A percentile compares a stretch with the other conserved stretches of the same genome.
These are phyloP conservation scores for Lepus townsendii DNA, from an alignment of 2,797 vertebrate species.

Conservation along the genomic window DNA sequence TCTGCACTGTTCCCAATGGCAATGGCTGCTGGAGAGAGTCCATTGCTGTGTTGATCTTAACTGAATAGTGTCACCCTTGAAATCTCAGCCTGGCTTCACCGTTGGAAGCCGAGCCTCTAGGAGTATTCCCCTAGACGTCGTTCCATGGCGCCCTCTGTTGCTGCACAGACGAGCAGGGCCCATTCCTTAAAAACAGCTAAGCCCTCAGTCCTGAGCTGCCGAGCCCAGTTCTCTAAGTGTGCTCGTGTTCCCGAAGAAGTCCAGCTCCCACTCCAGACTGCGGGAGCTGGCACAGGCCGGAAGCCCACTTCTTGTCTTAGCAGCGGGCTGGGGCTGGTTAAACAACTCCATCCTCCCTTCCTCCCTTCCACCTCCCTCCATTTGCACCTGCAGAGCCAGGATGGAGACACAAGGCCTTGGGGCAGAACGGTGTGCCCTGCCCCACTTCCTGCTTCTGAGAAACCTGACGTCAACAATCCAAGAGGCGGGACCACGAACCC, in stretches of 20 bases:
- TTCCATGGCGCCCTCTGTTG: not conserved
- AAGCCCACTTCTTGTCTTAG: not conserved
- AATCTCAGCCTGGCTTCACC: not conserved
- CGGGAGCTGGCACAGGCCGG: not conserved
- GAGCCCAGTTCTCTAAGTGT: not conserved
- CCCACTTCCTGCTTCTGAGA: not conserved
- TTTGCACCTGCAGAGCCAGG: not conserved
- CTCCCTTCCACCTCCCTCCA: not conserved
- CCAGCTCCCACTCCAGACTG: not conserved
- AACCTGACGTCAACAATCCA: not conserved
- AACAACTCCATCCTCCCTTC: not conserved
- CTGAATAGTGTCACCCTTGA: not conserved
- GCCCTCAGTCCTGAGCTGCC: not conserved
- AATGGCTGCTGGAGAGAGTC: not conserved
- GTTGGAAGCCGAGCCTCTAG: not conserved
- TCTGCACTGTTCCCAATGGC: not conserved
- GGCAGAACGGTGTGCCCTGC: not conserved
- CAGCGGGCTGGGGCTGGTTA: not conserved
- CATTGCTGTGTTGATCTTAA: not conserved
- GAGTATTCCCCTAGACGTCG: not conserved
- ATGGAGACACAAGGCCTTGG: not conserved
- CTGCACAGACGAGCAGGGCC: not conserved
- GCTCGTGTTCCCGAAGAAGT: not conserved
- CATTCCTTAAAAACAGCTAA: not conserved
- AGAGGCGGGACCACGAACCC: not conserved